These are phyloP conservation scores for Brachionus asplanchnoidis DNA, from an alignment of 1,140 invertebrate genomes.

Conservation along the genomic window DNA sequence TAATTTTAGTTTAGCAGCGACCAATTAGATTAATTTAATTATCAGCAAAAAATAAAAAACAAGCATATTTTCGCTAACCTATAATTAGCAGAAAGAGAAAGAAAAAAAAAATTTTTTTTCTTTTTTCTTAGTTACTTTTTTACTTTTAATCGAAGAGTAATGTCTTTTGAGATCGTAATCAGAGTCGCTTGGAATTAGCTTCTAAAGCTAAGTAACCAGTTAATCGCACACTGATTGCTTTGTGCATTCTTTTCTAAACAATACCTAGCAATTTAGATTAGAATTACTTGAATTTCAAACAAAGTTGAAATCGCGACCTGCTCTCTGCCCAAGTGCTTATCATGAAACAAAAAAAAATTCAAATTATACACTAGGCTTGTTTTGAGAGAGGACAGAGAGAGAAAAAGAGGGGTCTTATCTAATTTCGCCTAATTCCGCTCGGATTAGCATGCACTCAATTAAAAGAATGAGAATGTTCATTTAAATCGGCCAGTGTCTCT, in stretches of 20 bases:
- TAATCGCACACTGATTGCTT: background rate
- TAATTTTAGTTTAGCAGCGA: background rate
- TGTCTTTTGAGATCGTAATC: background rate
- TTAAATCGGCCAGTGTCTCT: background rate
- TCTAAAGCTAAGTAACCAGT: background rate
- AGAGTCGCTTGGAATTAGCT: background rate
- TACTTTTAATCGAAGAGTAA: conserved; percentile 2
- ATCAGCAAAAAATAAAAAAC: background rate
- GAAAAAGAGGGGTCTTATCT: background rate
- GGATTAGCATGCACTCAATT: background rate
- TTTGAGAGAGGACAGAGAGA: background rate
- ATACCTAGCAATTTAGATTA: background rate
- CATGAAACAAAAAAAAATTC: background rate
- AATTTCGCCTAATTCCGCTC: background rate
- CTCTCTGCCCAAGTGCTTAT: background rate
- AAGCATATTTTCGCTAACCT: background rate
- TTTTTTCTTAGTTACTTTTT: background rate
- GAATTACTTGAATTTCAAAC: background rate
- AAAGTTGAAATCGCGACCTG: background rate
- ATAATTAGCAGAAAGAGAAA: conserved; percentile 2
- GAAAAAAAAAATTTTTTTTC: background rate
- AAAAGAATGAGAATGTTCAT: background rate
- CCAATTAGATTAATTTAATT: background rate
- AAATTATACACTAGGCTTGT: background rate
- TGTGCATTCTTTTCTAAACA: background rate